These are phyloP conservation scores for Calcarius lapponicus DNA, from an alignment of 2,797 vertebrate species.

Conservation along the genomic window DNA sequence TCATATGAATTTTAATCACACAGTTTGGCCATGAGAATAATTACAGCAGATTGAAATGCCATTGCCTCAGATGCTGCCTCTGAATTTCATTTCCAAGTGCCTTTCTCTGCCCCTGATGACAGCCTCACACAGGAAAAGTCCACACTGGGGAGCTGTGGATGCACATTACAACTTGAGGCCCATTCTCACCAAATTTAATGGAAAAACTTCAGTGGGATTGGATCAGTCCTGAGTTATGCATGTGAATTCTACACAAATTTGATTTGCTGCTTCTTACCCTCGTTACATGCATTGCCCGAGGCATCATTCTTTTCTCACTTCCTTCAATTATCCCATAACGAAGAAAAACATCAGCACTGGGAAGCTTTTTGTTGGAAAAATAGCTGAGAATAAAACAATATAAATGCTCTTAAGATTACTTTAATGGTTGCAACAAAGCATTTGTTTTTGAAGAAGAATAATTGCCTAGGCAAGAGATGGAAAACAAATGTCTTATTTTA, in stretches of 20 bases:
- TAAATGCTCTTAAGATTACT: neutral
- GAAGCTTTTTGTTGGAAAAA: slow-evolving; percentile 81
- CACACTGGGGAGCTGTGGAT: neutral
- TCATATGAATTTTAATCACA: neutral
- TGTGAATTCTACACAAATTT: neutral
- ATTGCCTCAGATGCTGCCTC: neutral
- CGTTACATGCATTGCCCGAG: slow-evolving; percentile 68
- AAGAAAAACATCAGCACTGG: slow-evolving; percentile 76
- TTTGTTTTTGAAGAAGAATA: neutral
- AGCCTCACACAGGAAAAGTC: neutral
- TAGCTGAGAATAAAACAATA: slow-evolving; percentile 79
- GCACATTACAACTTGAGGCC: neutral
- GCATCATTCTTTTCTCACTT: slow-evolving; percentile 77
- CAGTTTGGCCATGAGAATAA: neutral
- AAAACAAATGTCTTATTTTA: neutral
- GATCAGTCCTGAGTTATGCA: neutral
- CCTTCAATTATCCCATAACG: slow-evolving; percentile 84
- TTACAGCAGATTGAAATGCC: neutral
- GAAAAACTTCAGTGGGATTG: neutral
- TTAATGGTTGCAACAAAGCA: neutral
- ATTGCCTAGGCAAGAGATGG: neutral
- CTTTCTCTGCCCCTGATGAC: neutral
- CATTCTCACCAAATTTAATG: neutral
- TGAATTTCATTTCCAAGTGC: neutral
- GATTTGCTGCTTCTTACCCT: slow-evolving; percentile 71